Percentiles rank a stretch among this genome's conserved stretches.
phyloP scores from a whole-genome alignment of 2,113 vertebrate species.

The Anseranas semipalmata region DNA sequence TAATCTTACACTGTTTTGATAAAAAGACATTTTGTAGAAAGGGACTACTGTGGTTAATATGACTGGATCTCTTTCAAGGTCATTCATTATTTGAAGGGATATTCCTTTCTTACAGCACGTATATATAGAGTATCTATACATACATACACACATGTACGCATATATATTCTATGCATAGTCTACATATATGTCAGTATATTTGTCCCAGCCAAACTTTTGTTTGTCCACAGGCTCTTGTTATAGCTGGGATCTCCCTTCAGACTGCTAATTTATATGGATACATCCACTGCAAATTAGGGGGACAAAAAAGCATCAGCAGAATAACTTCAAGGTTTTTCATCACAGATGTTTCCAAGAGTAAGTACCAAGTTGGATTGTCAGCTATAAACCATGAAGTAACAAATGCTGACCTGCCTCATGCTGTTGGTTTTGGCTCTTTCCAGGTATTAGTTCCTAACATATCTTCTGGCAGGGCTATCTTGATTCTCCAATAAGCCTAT shows the following conservation, averaged over 20 bases:
- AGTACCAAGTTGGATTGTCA: slow-evolving; percentile 16
- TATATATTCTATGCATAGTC: neutral
- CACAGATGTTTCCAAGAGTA: slow-evolving; percentile 80
- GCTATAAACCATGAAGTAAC: neutral
- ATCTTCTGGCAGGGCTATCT: neutral
- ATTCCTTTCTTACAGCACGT: neutral
- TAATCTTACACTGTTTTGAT: neutral
- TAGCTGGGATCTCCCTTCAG: slow-evolving; percentile 87
- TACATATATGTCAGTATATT: fast-evolving
- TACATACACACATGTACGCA: fast-evolving
- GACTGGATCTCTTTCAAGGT: neutral
- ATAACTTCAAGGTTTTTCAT: slow-evolving; percentile 66
- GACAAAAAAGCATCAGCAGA: slow-evolving; percentile 67
- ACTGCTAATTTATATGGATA: slow-evolving; percentile 87
- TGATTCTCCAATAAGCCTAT: too few species aligned
- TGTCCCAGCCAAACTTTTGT: neutral
- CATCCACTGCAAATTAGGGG: slow-evolving; percentile 84
- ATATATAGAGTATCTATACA: fast-evolving
- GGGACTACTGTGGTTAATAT: neutral
- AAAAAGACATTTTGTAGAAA: neutral
- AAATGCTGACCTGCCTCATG: fast-evolving
- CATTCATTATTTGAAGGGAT: neutral
- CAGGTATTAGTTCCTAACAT: neutral
- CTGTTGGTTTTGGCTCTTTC: neutral
- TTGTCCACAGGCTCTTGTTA: slow-evolving; percentile 80